Evolutionary conservation across 2,797 vertebrate genomes (phyloP).

Genomic region (Valencia hispanica): DNA sequence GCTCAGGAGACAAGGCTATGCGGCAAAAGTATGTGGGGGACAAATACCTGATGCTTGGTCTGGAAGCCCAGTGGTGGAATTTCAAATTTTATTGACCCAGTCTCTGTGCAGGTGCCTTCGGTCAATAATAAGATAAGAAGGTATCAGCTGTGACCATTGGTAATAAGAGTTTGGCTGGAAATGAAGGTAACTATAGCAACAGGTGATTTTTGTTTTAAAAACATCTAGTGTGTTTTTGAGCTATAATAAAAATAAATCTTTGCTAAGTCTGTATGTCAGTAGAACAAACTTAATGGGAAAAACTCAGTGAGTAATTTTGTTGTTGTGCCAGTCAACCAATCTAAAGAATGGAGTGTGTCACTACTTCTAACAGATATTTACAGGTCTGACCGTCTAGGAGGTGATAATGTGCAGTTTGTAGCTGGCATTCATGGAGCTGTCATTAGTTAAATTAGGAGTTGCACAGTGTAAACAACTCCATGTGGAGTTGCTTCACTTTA

Average conservation of each 20-base stretch:
- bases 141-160: conserved; percentile 32
- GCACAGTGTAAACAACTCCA: conserved; percentile 55
- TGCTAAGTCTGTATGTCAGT: conserved; percentile 12
- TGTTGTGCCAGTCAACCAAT: conserved; percentile 19
- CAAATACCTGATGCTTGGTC: conserved; percentile 29
- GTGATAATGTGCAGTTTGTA: conserved; percentile 61
- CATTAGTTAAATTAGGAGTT: conserved; percentile 68
- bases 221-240: conserved; percentile 8
- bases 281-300: conserved; percentile 27
- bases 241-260: not conserved
- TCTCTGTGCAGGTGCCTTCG: conserved; percentile 26
- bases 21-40: conserved; percentile 23
- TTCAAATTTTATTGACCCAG: conserved; percentile 46
- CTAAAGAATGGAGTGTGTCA: conserved; percentile 23
- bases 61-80: conserved; percentile 36
- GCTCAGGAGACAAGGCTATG: conserved; percentile 26
- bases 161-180: conserved; percentile 10
- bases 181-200: conserved; percentile 28
- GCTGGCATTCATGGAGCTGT: conserved; percentile 50
- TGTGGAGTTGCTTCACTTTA: conserved; percentile 33
- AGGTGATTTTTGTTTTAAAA: conserved; percentile 1
- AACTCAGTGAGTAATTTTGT: conserved; percentile 35
- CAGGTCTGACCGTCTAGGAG: conserved; percentile 35
- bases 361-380: conserved; percentile 65
- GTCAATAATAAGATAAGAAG: conserved; percentile 47